Conservation (phyloP, 1,140 invertebrate species). For the Amphibalanus amphitrite region DNA sequence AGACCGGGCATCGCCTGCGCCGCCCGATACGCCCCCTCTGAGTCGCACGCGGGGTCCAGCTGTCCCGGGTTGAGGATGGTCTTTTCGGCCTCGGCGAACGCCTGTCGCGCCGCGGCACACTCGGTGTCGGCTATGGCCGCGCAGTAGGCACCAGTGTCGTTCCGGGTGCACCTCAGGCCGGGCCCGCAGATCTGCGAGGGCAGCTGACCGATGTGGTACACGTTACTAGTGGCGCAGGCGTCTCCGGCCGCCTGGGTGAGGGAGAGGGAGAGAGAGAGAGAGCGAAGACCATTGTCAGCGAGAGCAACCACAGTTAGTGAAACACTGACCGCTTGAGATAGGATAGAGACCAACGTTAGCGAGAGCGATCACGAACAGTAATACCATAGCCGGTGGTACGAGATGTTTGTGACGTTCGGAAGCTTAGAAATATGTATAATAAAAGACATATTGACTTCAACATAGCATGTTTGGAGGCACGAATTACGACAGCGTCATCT, state of each 20-base stretch:
- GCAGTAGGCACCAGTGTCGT: neutral
- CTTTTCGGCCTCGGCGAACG: neutral
- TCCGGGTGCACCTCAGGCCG: neutral
- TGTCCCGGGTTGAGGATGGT: conserved; percentile 4
- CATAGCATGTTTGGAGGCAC: no score
- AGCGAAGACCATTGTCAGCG: no score
- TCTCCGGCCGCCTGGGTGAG: neutral
- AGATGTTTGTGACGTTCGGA: no score
- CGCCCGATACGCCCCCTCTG: conserved; percentile 11
- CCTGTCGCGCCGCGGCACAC: neutral
- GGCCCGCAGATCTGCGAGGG: conserved; percentile 4
- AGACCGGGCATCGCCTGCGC: conserved; percentile 12
- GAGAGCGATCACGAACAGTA: no score
- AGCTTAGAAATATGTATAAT: no score
- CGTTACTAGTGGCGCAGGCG: neutral
- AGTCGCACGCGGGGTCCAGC: conserved; percentile 12
- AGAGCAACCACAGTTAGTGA: no score
- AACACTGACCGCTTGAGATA: no score
- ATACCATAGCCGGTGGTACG: no score
- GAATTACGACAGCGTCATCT: no score
- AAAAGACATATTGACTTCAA: no score
- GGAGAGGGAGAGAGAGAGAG: no score
- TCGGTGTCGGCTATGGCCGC: neutral
- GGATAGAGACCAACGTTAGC: no score
- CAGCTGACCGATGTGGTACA: neutral